A percentile compares a stretch with the other conserved stretches of the same genome.
Evolutionary conservation across 2,113 vertebrate species (phyloP).

Genomic region (Cnemophilus loriae): DNA sequence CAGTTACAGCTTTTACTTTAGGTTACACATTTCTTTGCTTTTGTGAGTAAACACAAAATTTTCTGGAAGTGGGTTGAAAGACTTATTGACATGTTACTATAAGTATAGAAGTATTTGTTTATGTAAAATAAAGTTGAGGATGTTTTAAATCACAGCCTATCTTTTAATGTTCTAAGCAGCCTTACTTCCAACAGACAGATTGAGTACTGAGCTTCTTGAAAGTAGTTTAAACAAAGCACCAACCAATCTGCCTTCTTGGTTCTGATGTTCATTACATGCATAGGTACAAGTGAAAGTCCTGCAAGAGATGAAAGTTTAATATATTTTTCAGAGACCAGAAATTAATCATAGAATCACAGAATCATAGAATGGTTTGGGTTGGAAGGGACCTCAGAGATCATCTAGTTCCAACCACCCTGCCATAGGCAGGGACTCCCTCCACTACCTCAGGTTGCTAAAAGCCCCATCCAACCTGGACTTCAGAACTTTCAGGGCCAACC

Average conservation of each 20-base stretch:
- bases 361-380: background rate
- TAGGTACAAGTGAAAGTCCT: background rate
- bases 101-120: background rate
- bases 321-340: background rate
- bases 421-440: no score
- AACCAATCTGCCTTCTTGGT: background rate
- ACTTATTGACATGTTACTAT: background rate
- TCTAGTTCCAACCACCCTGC: fast-evolving
- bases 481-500: background rate
- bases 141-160: background rate
- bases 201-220: background rate
- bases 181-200: background rate
- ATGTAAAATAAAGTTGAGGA: background rate
- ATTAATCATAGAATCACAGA: background rate
- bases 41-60: background rate
- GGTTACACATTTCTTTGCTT: background rate
- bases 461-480: background rate
- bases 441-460: background rate
- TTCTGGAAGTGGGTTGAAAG: background rate
- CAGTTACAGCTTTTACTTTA: background rate
- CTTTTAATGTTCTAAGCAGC: background rate
- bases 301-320: background rate
- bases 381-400: background rate
- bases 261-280: background rate
- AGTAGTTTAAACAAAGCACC: background rate